phyloP scores from a whole-genome alignment of 2,888 invertebrate genomes.

The Oligia fasciuncula region DNA sequence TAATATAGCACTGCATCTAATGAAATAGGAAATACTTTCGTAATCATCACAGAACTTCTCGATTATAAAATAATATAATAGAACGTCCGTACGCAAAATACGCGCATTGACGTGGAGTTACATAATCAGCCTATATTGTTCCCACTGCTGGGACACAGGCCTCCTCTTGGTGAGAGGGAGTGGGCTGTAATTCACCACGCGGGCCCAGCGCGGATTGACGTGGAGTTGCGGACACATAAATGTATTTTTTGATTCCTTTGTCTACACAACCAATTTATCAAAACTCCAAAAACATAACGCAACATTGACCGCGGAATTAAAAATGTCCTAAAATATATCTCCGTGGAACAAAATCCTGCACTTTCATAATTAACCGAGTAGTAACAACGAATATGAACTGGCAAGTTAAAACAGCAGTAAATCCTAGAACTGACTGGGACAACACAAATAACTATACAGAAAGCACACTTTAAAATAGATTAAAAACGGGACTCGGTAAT shows the following conservation, averaged over 20 bases:
- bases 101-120: no score
- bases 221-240: neutral
- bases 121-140: no score
- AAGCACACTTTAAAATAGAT: slow-evolving; percentile 3
- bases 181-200: no score
- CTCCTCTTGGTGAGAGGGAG: no score
- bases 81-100: no score
- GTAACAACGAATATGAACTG: slow-evolving; percentile 51
- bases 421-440: slow-evolving; percentile 36
- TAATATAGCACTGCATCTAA: neutral
- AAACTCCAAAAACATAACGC: neutral
- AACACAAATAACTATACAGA: slow-evolving; percentile 22
- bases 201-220: no score
- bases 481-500: neutral
- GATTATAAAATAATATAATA: neutral
- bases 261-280: neutral
- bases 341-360: slow-evolving; percentile 26
- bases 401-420: slow-evolving; percentile 48
- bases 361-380: slow-evolving; percentile 54
- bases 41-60: no score
- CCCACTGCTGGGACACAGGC: no score
- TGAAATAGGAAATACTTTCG: neutral
- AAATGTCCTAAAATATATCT: slow-evolving; percentile 15
- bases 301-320: slow-evolving; percentile 3
- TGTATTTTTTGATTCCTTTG: neutral